A percentile compares a stretch with the other conserved stretches of the same genome.
Conservation (phyloP, 2,797 vertebrate species). For the Fratercula arctica region DNA sequence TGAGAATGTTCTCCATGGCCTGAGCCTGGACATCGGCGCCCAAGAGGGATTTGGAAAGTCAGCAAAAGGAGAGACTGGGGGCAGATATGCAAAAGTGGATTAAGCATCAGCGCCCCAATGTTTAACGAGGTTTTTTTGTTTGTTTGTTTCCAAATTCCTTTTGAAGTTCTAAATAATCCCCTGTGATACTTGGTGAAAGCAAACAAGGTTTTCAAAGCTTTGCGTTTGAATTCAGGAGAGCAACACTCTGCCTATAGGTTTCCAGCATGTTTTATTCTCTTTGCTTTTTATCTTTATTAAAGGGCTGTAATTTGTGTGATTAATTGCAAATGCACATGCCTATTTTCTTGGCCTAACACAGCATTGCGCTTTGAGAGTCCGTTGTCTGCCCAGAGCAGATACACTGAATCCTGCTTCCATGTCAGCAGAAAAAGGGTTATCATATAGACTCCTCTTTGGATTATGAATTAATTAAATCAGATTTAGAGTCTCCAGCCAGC, state of each 20-base stretch:
- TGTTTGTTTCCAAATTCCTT: slow-evolving; percentile 39
- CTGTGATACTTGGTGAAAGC: neutral
- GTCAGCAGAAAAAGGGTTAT: neutral
- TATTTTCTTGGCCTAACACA: neutral
- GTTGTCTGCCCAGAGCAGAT: neutral
- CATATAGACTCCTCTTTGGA: neutral
- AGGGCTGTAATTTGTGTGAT: slow-evolving; percentile 25
- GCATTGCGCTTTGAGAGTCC: neutral
- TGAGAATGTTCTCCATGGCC: neutral
- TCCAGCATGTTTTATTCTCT: neutral
- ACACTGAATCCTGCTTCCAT: neutral
- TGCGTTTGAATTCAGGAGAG: neutral
- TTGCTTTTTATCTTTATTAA: slow-evolving; percentile 25
- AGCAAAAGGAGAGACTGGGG: neutral
- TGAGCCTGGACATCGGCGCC: neutral
- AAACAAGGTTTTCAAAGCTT: slow-evolving; percentile 19
- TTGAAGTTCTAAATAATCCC: slow-evolving; percentile 39
- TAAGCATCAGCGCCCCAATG: neutral
- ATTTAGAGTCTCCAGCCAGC: neutral
- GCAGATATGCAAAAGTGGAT: neutral
- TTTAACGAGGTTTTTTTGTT: neutral
- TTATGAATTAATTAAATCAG: neutral
- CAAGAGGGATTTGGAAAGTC: neutral
- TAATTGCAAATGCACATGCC: neutral
- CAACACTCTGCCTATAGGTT: neutral